Base-by-base conservation (phyloP, 2,797 vertebrate genomes). In the Rhodeus uyekii region DNA sequence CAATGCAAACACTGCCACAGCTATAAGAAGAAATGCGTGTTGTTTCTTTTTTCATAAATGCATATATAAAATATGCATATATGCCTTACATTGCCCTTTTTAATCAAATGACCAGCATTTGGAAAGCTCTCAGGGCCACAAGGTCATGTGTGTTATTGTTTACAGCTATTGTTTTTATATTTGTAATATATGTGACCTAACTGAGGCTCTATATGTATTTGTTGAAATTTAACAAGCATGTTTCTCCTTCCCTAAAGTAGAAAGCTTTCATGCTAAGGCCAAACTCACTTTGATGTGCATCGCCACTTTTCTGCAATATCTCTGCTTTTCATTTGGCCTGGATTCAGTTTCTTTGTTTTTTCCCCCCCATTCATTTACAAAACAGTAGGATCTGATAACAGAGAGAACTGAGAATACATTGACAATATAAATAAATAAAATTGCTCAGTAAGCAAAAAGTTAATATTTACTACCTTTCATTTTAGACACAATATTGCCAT, bases 241-340 rank as follows among this genome's bases (percentile, higher is more conserved):
- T 69, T 12, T 50, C 4, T 24, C 39, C 73, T 81, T 81, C 48
- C 27, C 74, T 73, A 29, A 80, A 79, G 61, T 86, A 14, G 68
- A 88, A 39, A 78, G 71, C 46, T 77, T 86, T 84, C 69, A 36
- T 77, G 80, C 19, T 61, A 5, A 60, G 84, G 39, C 67, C 42
- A 36, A 38, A 9, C 44, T 34, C 68, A 55, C 29, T 22, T 53
- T 63, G 39, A 42, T 48, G 60, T 67, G 71, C 83, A 76, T 82
- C 44, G 69, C 36, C 84, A 79, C 24, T 32, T 39, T 32, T 44
- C 19, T 78, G 38, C n/a, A n/a, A n/a, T 61, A 71, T 78, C 32
- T 50, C 6, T 72, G 36, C 2, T 5, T 53, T 80, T 76, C 38
- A 44, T 50, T 69, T 84, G 53, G 73, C 60, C 46, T 68, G 34